Conservation (phyloP, 2,113 vertebrate species). For the Indri indri region DNA sequence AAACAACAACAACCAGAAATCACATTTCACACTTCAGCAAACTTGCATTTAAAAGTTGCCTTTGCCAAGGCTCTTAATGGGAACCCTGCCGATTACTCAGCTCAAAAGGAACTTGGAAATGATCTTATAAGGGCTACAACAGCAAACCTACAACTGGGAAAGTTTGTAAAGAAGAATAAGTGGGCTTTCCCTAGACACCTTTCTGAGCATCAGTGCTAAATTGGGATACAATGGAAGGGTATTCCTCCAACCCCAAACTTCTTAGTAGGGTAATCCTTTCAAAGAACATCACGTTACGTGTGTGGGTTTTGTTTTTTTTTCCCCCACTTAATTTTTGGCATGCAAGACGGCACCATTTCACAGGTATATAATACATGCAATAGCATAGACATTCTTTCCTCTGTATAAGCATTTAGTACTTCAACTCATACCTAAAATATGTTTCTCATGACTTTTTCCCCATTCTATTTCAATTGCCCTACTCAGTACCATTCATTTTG, state of each 20-base stretch:
- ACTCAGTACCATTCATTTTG: background rate
- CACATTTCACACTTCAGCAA: background rate
- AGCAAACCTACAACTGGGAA: conserved; percentile 15
- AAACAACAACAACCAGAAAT: background rate
- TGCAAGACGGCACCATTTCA: conserved; percentile 5
- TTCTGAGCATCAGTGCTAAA: background rate
- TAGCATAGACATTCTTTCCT: background rate
- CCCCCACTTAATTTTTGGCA: background rate
- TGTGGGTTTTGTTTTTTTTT: background rate
- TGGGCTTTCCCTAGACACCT: background rate
- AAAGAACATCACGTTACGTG: background rate
- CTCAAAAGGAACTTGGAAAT: background rate
- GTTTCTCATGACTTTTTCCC: background rate
- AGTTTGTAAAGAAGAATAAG: background rate
- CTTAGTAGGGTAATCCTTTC: background rate
- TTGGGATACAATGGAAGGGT: background rate
- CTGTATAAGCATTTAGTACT: conserved; percentile 46
- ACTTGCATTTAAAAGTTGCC: conserved; percentile 19
- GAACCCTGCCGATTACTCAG: background rate
- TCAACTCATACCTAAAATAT: conserved; percentile 33
- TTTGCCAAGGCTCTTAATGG: background rate
- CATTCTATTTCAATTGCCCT: background rate
- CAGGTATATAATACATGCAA: background rate
- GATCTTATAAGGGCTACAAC: background rate
- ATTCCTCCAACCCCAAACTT: background rate